Percentiles rank a stretch among this genome's conserved stretches.
phyloP scores from a whole-genome alignment of 2,113 vertebrate species.

The Anhinga rufa region DNA sequence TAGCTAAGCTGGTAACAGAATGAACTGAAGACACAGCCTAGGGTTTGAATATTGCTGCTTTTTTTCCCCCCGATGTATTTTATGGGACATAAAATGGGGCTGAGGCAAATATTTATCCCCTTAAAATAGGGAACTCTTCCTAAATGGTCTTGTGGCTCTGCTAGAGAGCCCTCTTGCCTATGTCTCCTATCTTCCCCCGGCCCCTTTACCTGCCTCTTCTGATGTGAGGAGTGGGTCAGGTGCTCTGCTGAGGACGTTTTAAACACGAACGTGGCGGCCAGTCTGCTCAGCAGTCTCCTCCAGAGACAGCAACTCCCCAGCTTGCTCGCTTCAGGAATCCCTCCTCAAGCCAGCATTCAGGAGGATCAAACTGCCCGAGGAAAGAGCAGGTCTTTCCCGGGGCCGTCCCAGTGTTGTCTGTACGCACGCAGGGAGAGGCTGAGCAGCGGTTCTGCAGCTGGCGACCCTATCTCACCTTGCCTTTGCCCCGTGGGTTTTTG shows the following conservation, averaged over 20 bases:
- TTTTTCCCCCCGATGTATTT: background rate
- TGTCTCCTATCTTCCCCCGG: background rate
- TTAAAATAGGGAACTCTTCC: background rate
- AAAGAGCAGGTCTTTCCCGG: background rate
- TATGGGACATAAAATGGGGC: too few relatives aligned
- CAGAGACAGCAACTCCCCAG: background rate
- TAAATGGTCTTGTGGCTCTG: background rate
- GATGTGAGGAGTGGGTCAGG: background rate
- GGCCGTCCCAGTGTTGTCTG: background rate
- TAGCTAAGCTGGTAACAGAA: background rate
- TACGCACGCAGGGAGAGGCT: background rate
- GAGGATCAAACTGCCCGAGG: background rate
- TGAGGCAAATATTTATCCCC: background rate
- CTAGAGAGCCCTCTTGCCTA: background rate
- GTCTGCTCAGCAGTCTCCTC: background rate
- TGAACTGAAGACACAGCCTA: too few relatives aligned
- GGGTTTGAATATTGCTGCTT: background rate
- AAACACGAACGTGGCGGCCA: background rate
- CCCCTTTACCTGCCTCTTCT: background rate
- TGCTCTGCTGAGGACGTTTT: background rate
- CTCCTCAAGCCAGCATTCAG: background rate
- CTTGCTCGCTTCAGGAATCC: background rate
- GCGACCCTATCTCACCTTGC: background rate
- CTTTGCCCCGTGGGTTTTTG: background rate
- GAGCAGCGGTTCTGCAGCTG: fast-evolving